A percentile compares a stretch with the other conserved stretches of the same genome.
phyloP scores from a whole-genome alignment of 2,797 vertebrate genomes.

The Kryptolebias ocellatus region DNA sequence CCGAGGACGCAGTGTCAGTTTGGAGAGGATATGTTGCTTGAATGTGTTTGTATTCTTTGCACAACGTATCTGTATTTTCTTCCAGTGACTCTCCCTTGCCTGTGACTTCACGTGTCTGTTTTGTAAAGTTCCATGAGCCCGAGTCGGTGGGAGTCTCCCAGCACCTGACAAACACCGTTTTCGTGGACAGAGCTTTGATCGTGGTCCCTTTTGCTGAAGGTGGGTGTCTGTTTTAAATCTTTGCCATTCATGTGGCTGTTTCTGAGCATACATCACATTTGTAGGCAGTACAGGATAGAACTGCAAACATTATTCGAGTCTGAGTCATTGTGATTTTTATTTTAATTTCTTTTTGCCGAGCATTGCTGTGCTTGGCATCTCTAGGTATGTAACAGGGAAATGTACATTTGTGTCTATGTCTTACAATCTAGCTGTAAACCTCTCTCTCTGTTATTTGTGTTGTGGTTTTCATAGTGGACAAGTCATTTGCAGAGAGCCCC shows the following conservation, averaged over 20 bases:
- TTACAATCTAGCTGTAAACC: conserved; percentile 88
- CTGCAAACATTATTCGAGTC: conserved; percentile 47
- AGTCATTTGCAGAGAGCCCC: conserved; percentile 99
- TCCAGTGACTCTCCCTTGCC: conserved; percentile 99
- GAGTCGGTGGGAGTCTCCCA: conserved; percentile 98
- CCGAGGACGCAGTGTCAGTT: conserved; percentile 11
- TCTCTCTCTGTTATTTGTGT: conserved; percentile 99
- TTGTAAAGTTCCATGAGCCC: conserved; percentile 99
- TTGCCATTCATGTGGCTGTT: conserved; percentile 22
- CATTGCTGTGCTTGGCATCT: conserved; percentile 62
- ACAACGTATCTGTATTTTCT: conserved; percentile 86
- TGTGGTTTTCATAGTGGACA: conserved; percentile 99
- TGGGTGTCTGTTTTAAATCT: conserved; percentile 84
- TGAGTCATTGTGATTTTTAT: conserved; percentile 51
- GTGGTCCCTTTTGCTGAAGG: conserved; percentile 99
- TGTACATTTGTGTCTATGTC: conserved; percentile 80
- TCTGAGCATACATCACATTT: conserved; percentile 42
- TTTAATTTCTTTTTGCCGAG: conserved; percentile 43
- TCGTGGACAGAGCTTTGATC: conserved; percentile 99
- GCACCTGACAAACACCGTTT: conserved; percentile 99
- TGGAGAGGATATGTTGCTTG: conserved; percentile 55
- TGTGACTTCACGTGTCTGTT: conserved; percentile 99
- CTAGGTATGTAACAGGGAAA: conserved; percentile 66
- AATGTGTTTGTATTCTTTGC: conserved; percentile 81
- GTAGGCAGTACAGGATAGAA: conserved; percentile 50